A percentile compares a stretch with the other conserved stretches of the same genome.
phyloP scores from a whole-genome alignment of 2,113 vertebrate species.

The Ammodytes dubius region DNA sequence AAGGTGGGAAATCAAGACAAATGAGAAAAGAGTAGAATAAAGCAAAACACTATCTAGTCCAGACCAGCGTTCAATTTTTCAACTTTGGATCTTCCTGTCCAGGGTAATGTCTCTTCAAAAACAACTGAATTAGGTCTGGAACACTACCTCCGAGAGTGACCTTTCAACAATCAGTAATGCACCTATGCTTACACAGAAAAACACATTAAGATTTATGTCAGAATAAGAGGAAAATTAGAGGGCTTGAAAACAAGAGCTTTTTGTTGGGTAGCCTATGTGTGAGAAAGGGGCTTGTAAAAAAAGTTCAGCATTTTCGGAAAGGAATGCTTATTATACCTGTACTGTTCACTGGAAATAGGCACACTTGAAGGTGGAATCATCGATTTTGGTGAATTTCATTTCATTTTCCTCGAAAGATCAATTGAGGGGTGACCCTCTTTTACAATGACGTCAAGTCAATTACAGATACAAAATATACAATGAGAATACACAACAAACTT shows the following conservation, averaged over 20 bases:
- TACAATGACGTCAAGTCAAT: too few relatives aligned
- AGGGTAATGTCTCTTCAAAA: background rate
- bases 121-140: constrained; percentile 10
- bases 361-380: too few relatives aligned
- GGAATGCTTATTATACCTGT: background rate
- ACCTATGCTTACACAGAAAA: constrained; percentile 26
- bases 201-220: constrained; percentile 20
- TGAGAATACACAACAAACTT: too few relatives aligned
- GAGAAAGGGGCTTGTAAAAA: background rate
- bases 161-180: constrained; percentile 32
- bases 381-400: too few relatives aligned
- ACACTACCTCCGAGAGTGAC: constrained; percentile 32
- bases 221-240: background rate
- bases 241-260: background rate
- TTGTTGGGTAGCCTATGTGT: background rate
- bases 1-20: background rate
- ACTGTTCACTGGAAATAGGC: too few relatives aligned
- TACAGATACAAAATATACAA: too few relatives aligned
- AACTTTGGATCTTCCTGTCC: background rate
- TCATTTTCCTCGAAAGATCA: too few relatives aligned
- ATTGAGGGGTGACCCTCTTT: too few relatives aligned
- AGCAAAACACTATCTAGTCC: background rate
- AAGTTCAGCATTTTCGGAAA: background rate
- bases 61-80: constrained; percentile 2
- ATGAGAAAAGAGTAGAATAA: background rate